Conservation (phyloP, 2,797 vertebrate genomes). For the Clarias laeviceps region DNA sequence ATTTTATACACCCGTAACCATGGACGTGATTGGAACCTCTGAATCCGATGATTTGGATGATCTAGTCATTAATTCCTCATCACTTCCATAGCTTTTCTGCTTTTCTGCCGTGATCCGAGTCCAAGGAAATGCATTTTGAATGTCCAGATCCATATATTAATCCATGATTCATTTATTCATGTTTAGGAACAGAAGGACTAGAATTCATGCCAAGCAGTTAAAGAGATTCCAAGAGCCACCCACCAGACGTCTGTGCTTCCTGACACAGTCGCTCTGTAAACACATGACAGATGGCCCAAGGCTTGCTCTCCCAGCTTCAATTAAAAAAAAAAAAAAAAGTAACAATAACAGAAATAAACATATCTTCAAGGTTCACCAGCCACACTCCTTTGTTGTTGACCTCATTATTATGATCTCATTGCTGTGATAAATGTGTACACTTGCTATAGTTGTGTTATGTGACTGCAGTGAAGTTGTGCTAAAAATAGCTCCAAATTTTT, state of each 20-base stretch:
- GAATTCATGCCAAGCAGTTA: constrained; percentile 57
- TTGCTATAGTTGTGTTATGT: background rate
- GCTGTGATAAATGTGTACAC: background rate
- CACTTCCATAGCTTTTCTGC: background rate
- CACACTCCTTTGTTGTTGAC: constrained; percentile 34
- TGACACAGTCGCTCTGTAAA: constrained; percentile 63
- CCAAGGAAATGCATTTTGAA: constrained; percentile 37
- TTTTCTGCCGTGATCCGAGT: background rate
- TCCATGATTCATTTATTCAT: constrained; percentile 37
- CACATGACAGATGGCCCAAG: constrained; percentile 67
- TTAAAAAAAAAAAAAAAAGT: constrained; percentile 60
- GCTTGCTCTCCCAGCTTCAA: constrained; percentile 56
- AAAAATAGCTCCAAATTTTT: constrained; percentile 41
- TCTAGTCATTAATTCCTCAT: background rate
- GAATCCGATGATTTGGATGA: too few species aligned
- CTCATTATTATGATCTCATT: constrained; percentile 16
- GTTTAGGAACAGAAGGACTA: constrained; percentile 62
- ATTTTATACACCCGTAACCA: too few species aligned
- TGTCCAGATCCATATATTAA: constrained; percentile 34
- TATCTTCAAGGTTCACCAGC: constrained; percentile 58
- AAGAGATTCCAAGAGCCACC: constrained; percentile 58
- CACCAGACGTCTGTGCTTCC: constrained; percentile 60
- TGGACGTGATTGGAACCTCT: too few species aligned
- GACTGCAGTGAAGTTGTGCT: constrained; percentile 22
- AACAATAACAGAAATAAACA: constrained; percentile 64